phyloP scores from a whole-genome alignment of 1,140 invertebrate genomes.

The Rhagoletis pomonella region DNA sequence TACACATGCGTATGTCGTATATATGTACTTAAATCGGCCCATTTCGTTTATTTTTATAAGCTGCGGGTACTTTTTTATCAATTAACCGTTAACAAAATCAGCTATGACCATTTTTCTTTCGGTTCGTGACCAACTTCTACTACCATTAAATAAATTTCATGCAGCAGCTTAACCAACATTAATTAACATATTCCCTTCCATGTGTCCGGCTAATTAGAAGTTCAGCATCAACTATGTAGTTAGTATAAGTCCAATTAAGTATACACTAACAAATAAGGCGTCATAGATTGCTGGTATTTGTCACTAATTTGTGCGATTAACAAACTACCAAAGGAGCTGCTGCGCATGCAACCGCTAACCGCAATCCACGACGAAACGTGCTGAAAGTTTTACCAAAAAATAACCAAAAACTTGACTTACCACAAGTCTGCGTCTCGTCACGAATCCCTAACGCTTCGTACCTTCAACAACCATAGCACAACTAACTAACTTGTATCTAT shows the following conservation, averaged over 20 bases:
- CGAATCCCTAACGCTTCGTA: background rate
- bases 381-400: background rate
- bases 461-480: background rate
- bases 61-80: background rate
- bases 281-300: too few relatives aligned
- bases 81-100: background rate
- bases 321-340: background rate
- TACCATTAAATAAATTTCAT: background rate
- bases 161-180: background rate
- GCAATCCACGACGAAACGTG: background rate
- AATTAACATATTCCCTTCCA: background rate
- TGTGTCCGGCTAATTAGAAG: background rate
- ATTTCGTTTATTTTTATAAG: too few relatives aligned
- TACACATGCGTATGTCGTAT: too few relatives aligned
- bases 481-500: background rate
- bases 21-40: too few relatives aligned
- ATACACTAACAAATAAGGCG: background rate
- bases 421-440: too few relatives aligned
- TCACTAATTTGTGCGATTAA: constrained; percentile 13
- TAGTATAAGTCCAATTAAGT: background rate
- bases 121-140: background rate
- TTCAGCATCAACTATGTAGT: too few relatives aligned
- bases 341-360: background rate
- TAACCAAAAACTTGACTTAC: background rate
- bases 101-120: background rate